Evolutionary conservation across 1,140 invertebrate species (phyloP), one percentile per base, ranked within the genome.

Genomic region (Heliothis subflexa): DNA sequence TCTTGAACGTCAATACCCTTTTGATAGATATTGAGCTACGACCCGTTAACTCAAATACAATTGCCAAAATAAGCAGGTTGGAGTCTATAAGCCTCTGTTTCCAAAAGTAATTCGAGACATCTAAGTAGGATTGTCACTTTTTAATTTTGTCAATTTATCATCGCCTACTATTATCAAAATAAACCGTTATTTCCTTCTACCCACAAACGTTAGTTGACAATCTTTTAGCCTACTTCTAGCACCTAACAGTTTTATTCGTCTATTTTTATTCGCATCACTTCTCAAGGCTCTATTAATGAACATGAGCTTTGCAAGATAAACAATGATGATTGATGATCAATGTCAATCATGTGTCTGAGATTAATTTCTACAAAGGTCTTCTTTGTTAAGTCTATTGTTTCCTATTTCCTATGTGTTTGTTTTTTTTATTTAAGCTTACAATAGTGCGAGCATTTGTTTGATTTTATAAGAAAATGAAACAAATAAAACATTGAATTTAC

Each of bases 261-360:
- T 73, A 47, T 59, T 73, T 61, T 14, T 73, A 49, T 59, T 40
- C n/a, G 45, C 18, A 75, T 62, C 52, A 75, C 47, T 11, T 62
- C 16, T 50, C 57, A 75, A 75, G 72, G 72, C 21, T 62, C 62
- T 75, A 62, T 75, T 75, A 61, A 75, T 75, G 21, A 50, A 49
- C 54, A 13, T 16, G 12, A 50, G 55, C 25, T 62, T 75, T 61
- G 18, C n/a, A 50, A 62, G 45, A 75, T 62, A 75, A 50, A 49
- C 16, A 62, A 61, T 21, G 14, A 52, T 75, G 72, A 75, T 75
- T 75, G 72, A 75, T 75, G 45, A 75, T 50, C 45, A 75, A 75
- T 62, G 57, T 62, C 72, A 33, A 62, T 62, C 18, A 50, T 62
- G 47, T 50, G 33, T 18, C 25, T 28, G 12, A 52, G 47, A 70